Base-by-base conservation (phyloP, 1,140 invertebrate species). In the Musca domestica region DNA sequence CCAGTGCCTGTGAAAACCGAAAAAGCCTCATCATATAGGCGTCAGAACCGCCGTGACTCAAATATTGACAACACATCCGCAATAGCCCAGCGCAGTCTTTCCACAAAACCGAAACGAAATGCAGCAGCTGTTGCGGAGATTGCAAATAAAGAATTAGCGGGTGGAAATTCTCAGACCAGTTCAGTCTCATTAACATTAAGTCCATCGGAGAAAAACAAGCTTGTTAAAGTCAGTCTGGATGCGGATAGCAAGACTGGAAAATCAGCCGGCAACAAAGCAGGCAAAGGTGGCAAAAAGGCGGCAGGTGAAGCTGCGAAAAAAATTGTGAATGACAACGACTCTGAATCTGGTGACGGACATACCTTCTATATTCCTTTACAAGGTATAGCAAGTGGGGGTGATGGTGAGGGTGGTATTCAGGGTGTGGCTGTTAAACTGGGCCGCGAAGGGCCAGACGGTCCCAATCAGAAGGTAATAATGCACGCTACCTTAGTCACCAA, bases 341-440 rank as follows among this genome's bases (percentile, higher is more conserved):
- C 80, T 1, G 80, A 83, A 68, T 76, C 78, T 2, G 56, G 56
- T 1, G 81, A 82, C 54, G 86, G 87, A 15, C 87, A 89, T 52
- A 81, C 89, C n/a, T 90, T 91, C 76, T 90, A 90, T 68, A 89
- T 90, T 76, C 89, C 89, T 0, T 71, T 90, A 2, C 87, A 88
- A 74, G 84, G 86, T 9, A 83, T 84, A 0, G 83, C 83, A 2
- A 83, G 82, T 14, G 84, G 82, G 0, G 81, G 78, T 20, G 83
- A 79, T 67, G 73, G 72, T 66, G 78, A 84, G 41, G 75, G 81
- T 71, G 71, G 87, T 20, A 89, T 90, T 66, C 88, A 89, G 71
- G 89, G 88, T 2, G 88, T 90, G 0, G 87, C 88, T 1, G 87
- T 89, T 3, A 90, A 90, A 73, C 75, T 90, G 20, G 88, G 87